Evolutionary conservation across 2,797 vertebrate species (phyloP).

Genomic region (Muscicapa comitata): DNA sequence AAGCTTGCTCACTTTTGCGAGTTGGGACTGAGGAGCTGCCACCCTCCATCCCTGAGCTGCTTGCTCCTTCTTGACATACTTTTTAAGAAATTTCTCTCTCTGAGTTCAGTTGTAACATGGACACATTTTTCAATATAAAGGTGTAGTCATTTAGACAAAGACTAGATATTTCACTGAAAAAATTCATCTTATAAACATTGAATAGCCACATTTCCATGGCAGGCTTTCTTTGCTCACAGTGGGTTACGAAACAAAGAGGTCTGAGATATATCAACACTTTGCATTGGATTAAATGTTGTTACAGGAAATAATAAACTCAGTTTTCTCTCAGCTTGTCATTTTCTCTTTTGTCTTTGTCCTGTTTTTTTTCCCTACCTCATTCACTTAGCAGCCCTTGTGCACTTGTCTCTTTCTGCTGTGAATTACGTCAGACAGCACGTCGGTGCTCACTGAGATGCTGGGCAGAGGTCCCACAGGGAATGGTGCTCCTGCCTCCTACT

Average conservation of each 20-base stretch:
- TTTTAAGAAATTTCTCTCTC: not conserved
- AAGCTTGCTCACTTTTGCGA: not conserved
- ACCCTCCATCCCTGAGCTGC: accelerated
- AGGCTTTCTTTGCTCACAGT: not conserved
- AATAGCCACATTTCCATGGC: not conserved
- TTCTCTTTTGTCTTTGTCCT: not conserved
- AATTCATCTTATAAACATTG: not conserved
- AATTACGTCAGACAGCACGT: accelerated
- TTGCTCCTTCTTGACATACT: not conserved
- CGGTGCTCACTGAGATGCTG: not conserved
- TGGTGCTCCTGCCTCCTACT: accelerated
- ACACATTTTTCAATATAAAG: not conserved
- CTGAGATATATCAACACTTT: not conserved
- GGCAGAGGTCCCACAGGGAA: not conserved
- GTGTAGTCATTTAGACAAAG: not conserved
- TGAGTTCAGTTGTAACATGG: not conserved
- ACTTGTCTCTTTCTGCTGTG: not conserved
- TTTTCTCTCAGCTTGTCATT: not conserved
- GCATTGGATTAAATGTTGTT: not conserved
- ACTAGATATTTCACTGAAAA: not conserved
- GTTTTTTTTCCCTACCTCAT: not conserved
- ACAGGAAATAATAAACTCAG: not conserved
- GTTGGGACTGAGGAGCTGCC: not conserved
- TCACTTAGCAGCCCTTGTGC: not conserved
- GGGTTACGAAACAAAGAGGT: not conserved